phyloP scores from a whole-genome alignment of 2,113 vertebrate genomes.

The Melanerpes formicivorus region DNA sequence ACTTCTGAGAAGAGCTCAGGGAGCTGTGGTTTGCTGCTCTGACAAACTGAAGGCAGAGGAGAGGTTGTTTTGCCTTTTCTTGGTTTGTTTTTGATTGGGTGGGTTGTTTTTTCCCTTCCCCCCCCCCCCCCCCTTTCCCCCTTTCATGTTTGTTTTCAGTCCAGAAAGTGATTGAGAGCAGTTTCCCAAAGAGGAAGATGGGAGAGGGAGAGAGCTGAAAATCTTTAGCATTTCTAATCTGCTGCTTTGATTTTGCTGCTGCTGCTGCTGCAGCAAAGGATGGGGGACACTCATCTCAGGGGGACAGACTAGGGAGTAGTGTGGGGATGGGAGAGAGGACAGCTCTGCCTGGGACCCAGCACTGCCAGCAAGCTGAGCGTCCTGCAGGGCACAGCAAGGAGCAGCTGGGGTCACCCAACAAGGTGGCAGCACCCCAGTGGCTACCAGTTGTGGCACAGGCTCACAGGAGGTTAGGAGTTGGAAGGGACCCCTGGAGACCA shows the following conservation, averaged over 20 bases:
- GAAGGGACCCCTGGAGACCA: no score
- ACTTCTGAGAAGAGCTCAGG: slow-evolving; percentile 71
- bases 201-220: background rate
- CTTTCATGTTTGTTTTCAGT: slow-evolving; percentile 74
- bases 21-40: slow-evolving; percentile 67
- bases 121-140: background rate
- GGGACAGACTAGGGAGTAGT: background rate
- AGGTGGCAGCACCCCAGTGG: background rate
- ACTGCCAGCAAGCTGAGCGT: background rate
- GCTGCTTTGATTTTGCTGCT: slow-evolving; percentile 30
- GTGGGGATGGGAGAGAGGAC: background rate
- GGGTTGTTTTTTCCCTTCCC: no score
- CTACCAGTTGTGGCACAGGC: background rate
- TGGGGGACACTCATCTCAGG: fast-evolving
- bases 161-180: slow-evolving; percentile 65
- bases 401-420: fast-evolving
- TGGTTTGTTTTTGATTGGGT: no score
- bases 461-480: no score
- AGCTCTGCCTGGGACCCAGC: background rate
- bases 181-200: slow-evolving; percentile 44
- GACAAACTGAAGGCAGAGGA: slow-evolving; percentile 67
- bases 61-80: background rate
- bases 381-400: fast-evolving
- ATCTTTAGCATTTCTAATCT: slow-evolving; percentile 50
- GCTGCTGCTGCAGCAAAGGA: background rate